Base-by-base conservation (phyloP, 35 echinoderm and acorn worm genomes). In the Diadema setosum region DNA sequence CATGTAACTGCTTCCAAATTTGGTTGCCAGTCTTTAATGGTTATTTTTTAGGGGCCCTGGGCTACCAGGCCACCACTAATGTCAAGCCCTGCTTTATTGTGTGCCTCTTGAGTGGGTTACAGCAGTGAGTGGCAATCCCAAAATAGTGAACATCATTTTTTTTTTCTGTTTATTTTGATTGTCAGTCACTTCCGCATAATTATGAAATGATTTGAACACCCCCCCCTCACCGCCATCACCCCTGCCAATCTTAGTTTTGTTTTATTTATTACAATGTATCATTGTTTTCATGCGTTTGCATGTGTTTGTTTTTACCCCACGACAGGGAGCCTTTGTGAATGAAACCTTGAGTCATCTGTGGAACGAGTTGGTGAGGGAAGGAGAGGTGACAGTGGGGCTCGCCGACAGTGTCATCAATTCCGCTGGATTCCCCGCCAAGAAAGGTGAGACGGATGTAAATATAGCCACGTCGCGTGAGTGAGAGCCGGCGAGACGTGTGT, bases 321-420 rank as follows among this genome's bases (percentile, higher is more conserved):
- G 55, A 23, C 24, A 99, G 96, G 89, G 82, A 33, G 96, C 90
- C 52, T 99, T 99, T 46, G 80, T 70, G 24, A 94, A 80, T 50
- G 96, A 95, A 84, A 89, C 93, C 2, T 65, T 99, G 49, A 99
- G 92, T 31, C 86, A 88, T n/a, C 70, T 95, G 35, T 99, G 96
- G 96, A 99, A 99, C 87, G 92, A 99, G 50, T 85, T 99, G 23
- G 96, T 99, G 2, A 92, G 94, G 65, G 96, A 99, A 86, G 96
- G 96, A 24, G 96, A 99, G 82, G 80, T 94, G 34, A 82, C 86
- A 20, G 74, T 87, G 20, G 93, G 90, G 27, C 84, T 58, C 15
- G 42, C 96, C 58, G 82, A 91, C 12, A 58, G 83, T 15, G 85
- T 84, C 42, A 76, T 94, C 46, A 92, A 92, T 67, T 82, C 89